Base-by-base conservation (phyloP, 2,888 invertebrate species). In the Choristoneura rosaceana region DNA sequence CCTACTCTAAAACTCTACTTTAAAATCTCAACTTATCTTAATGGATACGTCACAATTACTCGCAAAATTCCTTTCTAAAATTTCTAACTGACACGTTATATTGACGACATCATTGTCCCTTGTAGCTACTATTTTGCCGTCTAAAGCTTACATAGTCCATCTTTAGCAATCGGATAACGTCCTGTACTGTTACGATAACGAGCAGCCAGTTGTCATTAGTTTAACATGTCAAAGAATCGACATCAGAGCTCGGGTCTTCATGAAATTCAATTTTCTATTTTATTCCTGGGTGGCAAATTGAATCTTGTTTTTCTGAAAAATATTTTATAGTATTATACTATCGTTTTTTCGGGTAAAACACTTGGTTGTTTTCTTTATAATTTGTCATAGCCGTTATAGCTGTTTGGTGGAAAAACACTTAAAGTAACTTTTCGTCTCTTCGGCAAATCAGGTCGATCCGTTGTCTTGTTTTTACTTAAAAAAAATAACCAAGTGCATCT, bases 181-280 rank as follows among this genome's bases (percentile, higher is more conserved):
- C 38, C 41, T n/a, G 17, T 4, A 25, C 59, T 64, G 17, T 64
- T 64, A 60, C 41, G 33, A 25, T 64, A 69, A 73, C 69, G 64
- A 63, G 69, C 62, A 45, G 38, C 58, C 38, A 43, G 43, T 52
- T 45, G 66, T 55, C 71, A 71, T 71, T 69, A 73, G 59, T 64
- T 69, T 73, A 69, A 69, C 69, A 61, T 65, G 69, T 69, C 59
- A 69, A 70, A 73, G 65, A 64, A 52, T 34, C 50, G 65, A 70
- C 55, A 55, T 69, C 45, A 25, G 52, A 60, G 45, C 65, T 41
- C 34, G 17, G 43, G 55, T 43, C 45, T 66, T 58, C 61, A 45
- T 67, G 50, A 55, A 71, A 55, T 55, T 43, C 43, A 52, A 70
- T 66, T 71, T 59, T 61, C 64, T 52, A 61, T 61, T 71, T 52